Evolutionary conservation across 2,888 invertebrate species (phyloP).

Genomic region (Danaus chrysippus): DNA sequence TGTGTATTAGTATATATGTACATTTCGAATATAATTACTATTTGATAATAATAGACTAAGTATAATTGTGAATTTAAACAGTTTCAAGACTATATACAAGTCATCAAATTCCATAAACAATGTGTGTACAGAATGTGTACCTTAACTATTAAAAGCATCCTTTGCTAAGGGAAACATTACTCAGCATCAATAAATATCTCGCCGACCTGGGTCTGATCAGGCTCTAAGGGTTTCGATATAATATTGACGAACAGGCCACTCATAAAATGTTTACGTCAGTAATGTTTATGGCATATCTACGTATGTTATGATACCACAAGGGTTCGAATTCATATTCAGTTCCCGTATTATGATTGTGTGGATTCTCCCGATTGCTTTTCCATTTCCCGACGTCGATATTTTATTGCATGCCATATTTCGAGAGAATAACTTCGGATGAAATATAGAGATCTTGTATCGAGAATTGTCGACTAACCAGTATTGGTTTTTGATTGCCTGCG

Average conservation of each 20-base stretch:
- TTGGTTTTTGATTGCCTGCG: slow-evolving; percentile 64
- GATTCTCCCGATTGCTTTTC: slow-evolving; percentile 58
- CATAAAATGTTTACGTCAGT: slow-evolving; percentile 31
- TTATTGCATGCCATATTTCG: slow-evolving; percentile 72
- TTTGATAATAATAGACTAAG: too few relatives aligned
- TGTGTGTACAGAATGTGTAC: background rate
- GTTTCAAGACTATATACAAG: background rate
- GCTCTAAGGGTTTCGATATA: slow-evolving; percentile 20
- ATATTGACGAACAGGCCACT: slow-evolving; percentile 23
- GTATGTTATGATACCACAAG: slow-evolving; percentile 30
- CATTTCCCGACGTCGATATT: slow-evolving; percentile 67
- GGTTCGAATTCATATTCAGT: slow-evolving; percentile 41
- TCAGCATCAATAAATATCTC: slow-evolving; percentile 9
- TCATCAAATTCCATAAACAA: background rate
- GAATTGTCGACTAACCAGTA: slow-evolving; percentile 50
- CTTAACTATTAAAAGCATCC: background rate
- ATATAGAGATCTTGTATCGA: slow-evolving; percentile 52
- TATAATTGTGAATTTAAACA: too few relatives aligned
- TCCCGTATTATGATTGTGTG: slow-evolving; percentile 51
- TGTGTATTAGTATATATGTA: background rate
- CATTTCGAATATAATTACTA: background rate
- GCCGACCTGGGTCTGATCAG: slow-evolving; percentile 13
- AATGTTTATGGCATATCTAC: slow-evolving; percentile 35
- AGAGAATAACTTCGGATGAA: slow-evolving; percentile 57
- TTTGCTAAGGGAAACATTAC: background rate